Evolutionary conservation across 2,888 invertebrate species (phyloP).

Genomic region (Plemyria rubiginata): DNA sequence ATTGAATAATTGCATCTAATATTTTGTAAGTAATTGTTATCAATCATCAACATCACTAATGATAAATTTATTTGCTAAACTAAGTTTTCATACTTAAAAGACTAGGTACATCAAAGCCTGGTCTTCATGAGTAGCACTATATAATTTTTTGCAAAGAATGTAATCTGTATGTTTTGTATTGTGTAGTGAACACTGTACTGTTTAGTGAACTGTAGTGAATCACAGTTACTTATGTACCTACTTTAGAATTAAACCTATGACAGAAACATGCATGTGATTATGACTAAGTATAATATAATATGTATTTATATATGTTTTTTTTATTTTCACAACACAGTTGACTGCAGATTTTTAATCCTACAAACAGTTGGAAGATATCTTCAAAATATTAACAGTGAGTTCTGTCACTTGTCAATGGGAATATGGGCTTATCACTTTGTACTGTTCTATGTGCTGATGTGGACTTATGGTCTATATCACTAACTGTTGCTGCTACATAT

Average conservation of each 20-base stretch:
- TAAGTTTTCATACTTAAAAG: neutral
- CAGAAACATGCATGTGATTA: conserved; percentile 10
- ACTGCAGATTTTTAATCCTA: conserved; percentile 28
- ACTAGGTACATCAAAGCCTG: neutral
- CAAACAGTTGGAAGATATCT: conserved; percentile 24
- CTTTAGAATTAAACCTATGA: neutral
- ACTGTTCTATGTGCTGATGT: conserved; percentile 14
- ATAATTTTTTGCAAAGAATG: neutral
- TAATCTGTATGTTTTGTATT: neutral
- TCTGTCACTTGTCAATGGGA: conserved; percentile 38
- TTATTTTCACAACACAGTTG: conserved; percentile 33
- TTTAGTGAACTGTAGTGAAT: too few relatives aligned
- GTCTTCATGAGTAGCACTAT: neutral
- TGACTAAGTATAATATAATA: neutral
- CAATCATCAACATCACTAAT: conserved; percentile 9
- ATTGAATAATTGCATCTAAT: conserved; percentile 1
- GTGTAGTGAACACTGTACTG: too few relatives aligned
- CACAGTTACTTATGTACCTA: conserved; percentile 4
- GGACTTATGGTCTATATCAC: neutral
- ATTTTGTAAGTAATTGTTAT: conserved; percentile 19
- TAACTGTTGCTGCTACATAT: neutral
- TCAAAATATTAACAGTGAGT: conserved; percentile 47
- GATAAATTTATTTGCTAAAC: conserved; percentile 11
- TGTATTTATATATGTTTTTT: conserved; percentile 23
- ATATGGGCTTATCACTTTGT: conserved; percentile 15